Base-by-base conservation (phyloP, 2,113 vertebrate species). In the Guaruba guarouba region DNA sequence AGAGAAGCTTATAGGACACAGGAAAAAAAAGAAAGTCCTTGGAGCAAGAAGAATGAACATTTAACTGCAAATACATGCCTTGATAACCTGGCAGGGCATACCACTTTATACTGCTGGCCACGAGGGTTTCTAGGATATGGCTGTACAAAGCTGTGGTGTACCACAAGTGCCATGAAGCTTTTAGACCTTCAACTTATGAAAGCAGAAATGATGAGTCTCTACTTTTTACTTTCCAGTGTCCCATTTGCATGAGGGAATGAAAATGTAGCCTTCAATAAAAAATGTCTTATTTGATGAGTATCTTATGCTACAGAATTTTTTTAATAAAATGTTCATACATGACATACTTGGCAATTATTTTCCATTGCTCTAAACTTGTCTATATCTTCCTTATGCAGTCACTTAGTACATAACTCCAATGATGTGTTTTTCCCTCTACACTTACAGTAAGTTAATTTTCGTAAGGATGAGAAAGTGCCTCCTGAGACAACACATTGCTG, bases 341-440 rank as follows among this genome's bases (percentile, higher is more conserved):
- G 13, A 87, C 89, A 94, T 76, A 82, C 37, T 81, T 91, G 70
- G 78, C 74, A 95, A 93, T 93, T 96, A 89, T 92, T 94, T 87
- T 80, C 70, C n/a, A 24, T 85, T 82, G 63, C 69, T 91, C 81
- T 88, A 67, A 91, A 93, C 62, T 79, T 82, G 8, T 31, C 51
- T 85, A 48, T 69, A 69, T 91, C 74, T 96, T 90, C 31, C 57
- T 75, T 82, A 70, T 52, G 46, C 66, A 83, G 80, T 79, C 48
- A 54, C 63, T 83, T 64, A 33, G 35, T 64, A 29, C 37, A 39
- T 83, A 90, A 94, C 55, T 91, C 51, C 66, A 92, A 2, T 85
- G 67, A 92, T 91, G 43, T 66, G 48, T 77, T 96, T 96, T 93
- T 90, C 83, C 81, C 86, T 91, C 81, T 77, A 28, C 52, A 82